Conservation (phyloP, 2,113 vertebrate species). For the Hippocampus guttulatus region DNA sequence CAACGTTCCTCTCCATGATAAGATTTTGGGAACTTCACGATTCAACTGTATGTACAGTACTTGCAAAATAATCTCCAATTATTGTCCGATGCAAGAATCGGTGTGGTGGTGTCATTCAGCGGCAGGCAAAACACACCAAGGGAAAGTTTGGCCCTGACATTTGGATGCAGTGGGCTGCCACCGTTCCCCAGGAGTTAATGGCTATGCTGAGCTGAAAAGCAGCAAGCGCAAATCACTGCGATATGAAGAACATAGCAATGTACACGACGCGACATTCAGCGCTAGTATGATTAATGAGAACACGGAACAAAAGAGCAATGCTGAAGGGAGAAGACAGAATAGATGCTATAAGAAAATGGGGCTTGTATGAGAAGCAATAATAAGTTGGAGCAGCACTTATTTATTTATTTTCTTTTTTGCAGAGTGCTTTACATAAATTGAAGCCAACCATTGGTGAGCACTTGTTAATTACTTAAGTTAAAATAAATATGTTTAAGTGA, state of each 20-base stretch:
- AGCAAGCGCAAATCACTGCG: slow-evolving; percentile 17
- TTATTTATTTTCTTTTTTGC: too few relatives aligned
- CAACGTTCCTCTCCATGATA: neutral
- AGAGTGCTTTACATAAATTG: neutral
- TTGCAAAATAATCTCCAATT: neutral
- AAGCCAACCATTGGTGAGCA: neutral
- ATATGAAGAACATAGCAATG: slow-evolving; percentile 9
- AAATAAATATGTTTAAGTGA: too few relatives aligned
- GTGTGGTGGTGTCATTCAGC: slow-evolving; percentile 22
- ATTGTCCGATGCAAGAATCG: slow-evolving; percentile 21
- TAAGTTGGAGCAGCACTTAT: neutral
- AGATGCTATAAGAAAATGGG: neutral
- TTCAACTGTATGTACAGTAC: neutral
- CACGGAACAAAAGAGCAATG: neutral
- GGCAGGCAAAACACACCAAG: slow-evolving; percentile 37
- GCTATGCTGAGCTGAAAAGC: slow-evolving; percentile 23
- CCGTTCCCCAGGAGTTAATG: slow-evolving; percentile 18
- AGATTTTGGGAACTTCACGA: neutral
- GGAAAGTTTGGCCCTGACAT: slow-evolving; percentile 44
- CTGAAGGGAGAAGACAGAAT: slow-evolving; percentile 8
- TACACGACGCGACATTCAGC: slow-evolving; percentile 10
- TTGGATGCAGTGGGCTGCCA: slow-evolving; percentile 36
- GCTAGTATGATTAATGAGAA: slow-evolving; percentile 16
- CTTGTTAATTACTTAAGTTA: too few relatives aligned
- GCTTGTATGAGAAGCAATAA: slow-evolving; percentile 7